Base-by-base conservation (phyloP, 2,113 vertebrate species). In the Antigone vipio region DNA sequence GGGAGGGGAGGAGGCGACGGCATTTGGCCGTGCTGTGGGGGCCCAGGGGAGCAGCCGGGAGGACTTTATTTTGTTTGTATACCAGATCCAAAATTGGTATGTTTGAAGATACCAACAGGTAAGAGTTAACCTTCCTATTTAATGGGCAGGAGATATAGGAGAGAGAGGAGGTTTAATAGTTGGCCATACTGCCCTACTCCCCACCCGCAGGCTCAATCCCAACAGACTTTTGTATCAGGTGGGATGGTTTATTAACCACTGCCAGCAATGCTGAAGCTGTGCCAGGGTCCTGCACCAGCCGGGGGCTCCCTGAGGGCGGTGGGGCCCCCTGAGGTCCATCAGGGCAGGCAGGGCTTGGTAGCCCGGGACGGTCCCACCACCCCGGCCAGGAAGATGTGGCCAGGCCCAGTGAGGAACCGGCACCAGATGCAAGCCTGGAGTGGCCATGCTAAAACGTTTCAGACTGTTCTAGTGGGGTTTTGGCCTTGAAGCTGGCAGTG, bases 321-420 rank as follows among this genome's bases (percentile, higher is more conserved):
- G 1, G 27, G 30, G 1, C 13, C 34, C 14, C 24, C 66, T 2
- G 1, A 5, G 13, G 19, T 59, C 56, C 20, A 2, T 58, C 23
- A 68, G 49, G 34, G 17, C 16, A 44, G 34, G 17, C 16, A 44
- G 13, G 19, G 12, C 23, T 59, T 87, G 53, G 26, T 40, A 56
- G 42, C 27, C 23, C 0, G 3, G 19, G 7, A 56, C 34, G 0
- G 0, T 56, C 23, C 35, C n/a, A 50, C 44, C 9, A 16, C 15
- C 18, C 34, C 24, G 42, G 38, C 32, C 38, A 68, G 52, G 55
- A n/a, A 59, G 38, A 21, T 1, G 0, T 40, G 52, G 20, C 20
- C 4, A 4, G 42, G 23, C 38, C 15, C 9, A 9, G 40, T 9
- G 17, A 44, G 34, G 20, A 50, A 11, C 27, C 0, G 1, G 4